Conservation (phyloP, 2,797 vertebrate species). For the Falco naumanni region DNA sequence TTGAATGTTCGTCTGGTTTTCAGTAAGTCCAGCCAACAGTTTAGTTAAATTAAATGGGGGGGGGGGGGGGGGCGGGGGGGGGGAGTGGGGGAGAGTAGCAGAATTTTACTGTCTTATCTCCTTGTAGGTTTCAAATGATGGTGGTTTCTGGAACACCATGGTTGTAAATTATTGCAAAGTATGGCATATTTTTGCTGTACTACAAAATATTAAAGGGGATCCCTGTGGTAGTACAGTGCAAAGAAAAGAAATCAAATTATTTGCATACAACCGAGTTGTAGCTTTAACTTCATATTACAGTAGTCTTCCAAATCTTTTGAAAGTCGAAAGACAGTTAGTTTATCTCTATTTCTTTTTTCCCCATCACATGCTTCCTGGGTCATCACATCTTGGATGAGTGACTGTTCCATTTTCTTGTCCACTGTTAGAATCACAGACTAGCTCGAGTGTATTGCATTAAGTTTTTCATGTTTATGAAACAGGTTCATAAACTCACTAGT, state of each 20-base stretch:
- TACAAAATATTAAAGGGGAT: background rate
- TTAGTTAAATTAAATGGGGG: slow-evolving; percentile 3
- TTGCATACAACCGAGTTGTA: background rate
- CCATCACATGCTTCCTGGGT: background rate
- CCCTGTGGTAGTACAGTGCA: background rate
- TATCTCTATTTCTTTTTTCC: background rate
- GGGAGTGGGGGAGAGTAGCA: background rate
- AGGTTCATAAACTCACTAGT: background rate
- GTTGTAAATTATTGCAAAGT: background rate
- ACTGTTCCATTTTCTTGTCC: background rate
- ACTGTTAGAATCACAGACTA: background rate
- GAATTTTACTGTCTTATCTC: background rate
- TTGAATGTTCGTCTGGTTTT: background rate
- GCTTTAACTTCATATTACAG: background rate
- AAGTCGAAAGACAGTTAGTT: background rate
- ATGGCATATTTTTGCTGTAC: background rate
- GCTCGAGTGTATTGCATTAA: background rate
- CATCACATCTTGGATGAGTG: background rate
- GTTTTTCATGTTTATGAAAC: background rate
- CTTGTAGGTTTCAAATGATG: background rate
- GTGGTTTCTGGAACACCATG: background rate
- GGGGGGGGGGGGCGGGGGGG: no score
- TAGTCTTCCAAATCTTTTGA: background rate
- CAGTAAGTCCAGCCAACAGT: background rate
- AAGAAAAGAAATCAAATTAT: background rate